Evolutionary conservation across 2,888 invertebrate genomes (phyloP).

Genomic region (Lordiphosa fenestrarum): DNA sequence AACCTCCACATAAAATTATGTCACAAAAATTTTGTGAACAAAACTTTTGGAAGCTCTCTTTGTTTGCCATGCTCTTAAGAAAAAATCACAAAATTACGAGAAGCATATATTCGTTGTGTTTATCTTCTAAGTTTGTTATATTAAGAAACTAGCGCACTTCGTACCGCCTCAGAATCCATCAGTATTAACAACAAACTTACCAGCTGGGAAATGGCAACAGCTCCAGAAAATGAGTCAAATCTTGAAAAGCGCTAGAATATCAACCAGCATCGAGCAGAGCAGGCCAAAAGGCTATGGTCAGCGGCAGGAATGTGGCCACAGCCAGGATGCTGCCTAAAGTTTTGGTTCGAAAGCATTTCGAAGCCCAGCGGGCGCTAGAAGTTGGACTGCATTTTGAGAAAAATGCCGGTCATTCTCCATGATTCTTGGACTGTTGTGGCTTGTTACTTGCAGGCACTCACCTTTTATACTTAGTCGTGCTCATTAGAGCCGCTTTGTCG

Average conservation of each 20-base stretch:
- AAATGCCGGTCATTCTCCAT: constrained; percentile 41
- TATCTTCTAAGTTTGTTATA: no score
- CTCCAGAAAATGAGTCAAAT: neutral
- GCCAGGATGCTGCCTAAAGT: constrained; percentile 23
- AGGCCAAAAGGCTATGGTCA: constrained; percentile 33
- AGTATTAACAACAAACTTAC: no score
- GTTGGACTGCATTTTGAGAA: constrained; percentile 33
- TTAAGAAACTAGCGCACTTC: no score
- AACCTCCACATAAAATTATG: no score
- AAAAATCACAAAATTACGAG: no score
- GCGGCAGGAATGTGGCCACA: constrained; percentile 20
- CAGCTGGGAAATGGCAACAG: no score
- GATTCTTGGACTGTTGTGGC: constrained; percentile 5
- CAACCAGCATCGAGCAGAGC: constrained; percentile 31
- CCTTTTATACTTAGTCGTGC: constrained; percentile 12
- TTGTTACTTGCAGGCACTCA: neutral
- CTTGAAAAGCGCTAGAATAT: constrained; percentile 27
- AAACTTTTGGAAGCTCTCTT: no score
- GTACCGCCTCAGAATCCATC: no score
- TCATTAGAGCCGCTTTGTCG: neutral
- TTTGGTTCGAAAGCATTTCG: constrained; percentile 3
- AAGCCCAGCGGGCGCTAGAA: constrained; percentile 28
- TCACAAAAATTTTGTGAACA: no score
- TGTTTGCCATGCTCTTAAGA: no score
- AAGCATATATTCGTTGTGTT: no score